These are phyloP conservation scores for Bombus sylvicola DNA, from an alignment of 1,140 invertebrate genomes.

Conservation along the genomic window DNA sequence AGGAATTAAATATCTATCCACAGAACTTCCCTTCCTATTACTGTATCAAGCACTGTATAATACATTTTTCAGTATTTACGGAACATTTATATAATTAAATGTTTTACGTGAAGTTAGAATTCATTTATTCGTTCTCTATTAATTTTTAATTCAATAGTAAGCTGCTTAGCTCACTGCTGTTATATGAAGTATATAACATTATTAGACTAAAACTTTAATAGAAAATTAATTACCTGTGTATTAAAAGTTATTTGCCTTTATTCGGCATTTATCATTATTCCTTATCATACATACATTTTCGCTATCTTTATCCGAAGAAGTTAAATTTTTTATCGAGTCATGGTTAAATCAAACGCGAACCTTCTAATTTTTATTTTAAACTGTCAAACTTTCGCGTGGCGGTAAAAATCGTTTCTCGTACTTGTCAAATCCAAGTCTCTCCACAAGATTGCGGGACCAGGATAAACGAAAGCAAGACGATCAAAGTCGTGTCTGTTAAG, in stretches of 20 bases:
- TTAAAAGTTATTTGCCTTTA: background rate
- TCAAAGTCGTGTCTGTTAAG: constrained; percentile 71
- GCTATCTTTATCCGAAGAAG: background rate
- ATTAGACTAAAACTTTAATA: background rate
- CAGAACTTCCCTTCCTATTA: background rate
- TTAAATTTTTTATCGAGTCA: background rate
- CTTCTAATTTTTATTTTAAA: background rate
- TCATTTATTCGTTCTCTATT: background rate
- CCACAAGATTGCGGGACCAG: constrained; percentile 37
- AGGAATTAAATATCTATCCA: background rate
- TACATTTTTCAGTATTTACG: background rate
- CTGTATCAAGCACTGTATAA: background rate
- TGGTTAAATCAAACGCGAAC: background rate
- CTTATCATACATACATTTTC: background rate
- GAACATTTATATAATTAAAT: background rate
- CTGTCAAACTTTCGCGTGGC: constrained; percentile 33
- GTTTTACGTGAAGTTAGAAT: background rate
- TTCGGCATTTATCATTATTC: background rate
- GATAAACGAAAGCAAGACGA: constrained; percentile 57
- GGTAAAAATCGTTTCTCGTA: constrained; percentile 41
- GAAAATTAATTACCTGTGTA: background rate
- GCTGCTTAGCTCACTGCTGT: too few relatives aligned
- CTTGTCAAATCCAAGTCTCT: constrained; percentile 58
- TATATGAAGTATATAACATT: background rate
- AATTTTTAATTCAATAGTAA: background rate